Percentiles rank a stretch among this genome's conserved stretches.
These are phyloP conservation scores for Eulemur mongoz DNA, from an alignment of 2,797 vertebrate genomes.

Conservation along the genomic window DNA sequence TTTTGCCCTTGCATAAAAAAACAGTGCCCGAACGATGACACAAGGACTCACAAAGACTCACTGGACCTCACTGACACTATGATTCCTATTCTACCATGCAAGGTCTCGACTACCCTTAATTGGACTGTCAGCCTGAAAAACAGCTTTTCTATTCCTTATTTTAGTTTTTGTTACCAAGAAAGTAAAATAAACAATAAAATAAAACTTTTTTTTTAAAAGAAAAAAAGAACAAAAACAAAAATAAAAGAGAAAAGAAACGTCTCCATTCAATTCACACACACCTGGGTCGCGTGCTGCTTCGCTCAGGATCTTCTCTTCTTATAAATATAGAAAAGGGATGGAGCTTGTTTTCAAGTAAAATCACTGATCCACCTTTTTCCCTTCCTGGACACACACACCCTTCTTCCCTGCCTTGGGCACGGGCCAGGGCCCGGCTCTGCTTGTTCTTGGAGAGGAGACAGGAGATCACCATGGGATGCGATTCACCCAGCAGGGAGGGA, in stretches of 20 bases:
- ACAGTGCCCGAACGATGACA: slow-evolving; percentile 95
- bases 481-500: slow-evolving; percentile 65
- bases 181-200: slow-evolving; percentile 81
- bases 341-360: slow-evolving; percentile 87
- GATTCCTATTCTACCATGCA: slow-evolving; percentile 90
- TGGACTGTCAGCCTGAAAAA: slow-evolving; percentile 90
- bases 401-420: slow-evolving; percentile 56
- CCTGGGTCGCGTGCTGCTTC: slow-evolving; percentile 86
- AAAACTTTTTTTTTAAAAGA: slow-evolving; percentile 75
- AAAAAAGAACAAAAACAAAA: slow-evolving; percentile 84
- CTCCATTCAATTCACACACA: slow-evolving; percentile 86
- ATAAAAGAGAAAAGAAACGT: slow-evolving; percentile 83
- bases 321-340: slow-evolving; percentile 88
- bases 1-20: slow-evolving; percentile 96
- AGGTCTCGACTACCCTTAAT: slow-evolving; percentile 88
- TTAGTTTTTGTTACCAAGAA: slow-evolving; percentile 88
- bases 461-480: slow-evolving; percentile 42
- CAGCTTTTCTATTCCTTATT: slow-evolving; percentile 87
- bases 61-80: slow-evolving; percentile 93
- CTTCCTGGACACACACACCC: slow-evolving; percentile 73
- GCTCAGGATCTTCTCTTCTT: slow-evolving; percentile 85
- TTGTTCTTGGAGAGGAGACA: slow-evolving; percentile 41
- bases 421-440: slow-evolving; percentile 56
- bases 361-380: slow-evolving; percentile 78
- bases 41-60: slow-evolving; percentile 94